Evolutionary conservation across 2,888 invertebrate genomes (phyloP).

Genomic region (Lampropteryx suffumata): DNA sequence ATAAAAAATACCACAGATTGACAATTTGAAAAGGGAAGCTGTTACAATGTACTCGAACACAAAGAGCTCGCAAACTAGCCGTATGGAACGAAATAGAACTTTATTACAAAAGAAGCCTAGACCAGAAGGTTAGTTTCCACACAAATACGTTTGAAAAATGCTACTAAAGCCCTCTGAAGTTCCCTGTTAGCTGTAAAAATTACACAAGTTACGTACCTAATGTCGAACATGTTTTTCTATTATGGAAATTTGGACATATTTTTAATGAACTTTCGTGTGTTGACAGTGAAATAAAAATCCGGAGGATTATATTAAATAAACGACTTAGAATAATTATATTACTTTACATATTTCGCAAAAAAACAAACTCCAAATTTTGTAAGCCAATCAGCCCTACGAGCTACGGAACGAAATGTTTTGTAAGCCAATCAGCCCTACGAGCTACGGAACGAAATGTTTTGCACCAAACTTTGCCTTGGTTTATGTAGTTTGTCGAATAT

Average conservation of each 20-base stretch:
- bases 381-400: constrained; percentile 4
- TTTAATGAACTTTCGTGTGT: too few species aligned
- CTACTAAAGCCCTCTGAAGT: background rate
- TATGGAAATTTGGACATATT: too few species aligned
- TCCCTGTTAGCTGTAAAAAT: too few species aligned
- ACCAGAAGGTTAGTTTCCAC: too few species aligned
- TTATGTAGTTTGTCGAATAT: background rate
- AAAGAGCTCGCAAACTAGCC: background rate
- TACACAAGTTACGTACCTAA: too few species aligned
- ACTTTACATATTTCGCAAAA: too few species aligned
- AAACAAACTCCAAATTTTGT: too few species aligned
- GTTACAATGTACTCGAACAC: background rate
- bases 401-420: constrained; percentile 5
- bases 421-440: constrained; percentile 12
- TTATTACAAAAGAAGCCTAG: background rate
- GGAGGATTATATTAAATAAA: background rate
- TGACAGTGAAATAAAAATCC: background rate
- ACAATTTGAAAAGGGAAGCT: background rate
- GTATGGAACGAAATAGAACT: background rate
- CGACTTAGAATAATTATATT: too few species aligned
- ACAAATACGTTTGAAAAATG: background rate
- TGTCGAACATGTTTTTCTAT: too few species aligned
- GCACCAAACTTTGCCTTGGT: constrained; percentile 3
- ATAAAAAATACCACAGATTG: too few species aligned
- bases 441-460: background rate